Percentiles rank a stretch among this genome's conserved stretches.
Evolutionary conservation across 2,888 invertebrate genomes (phyloP).

Genomic region (Odontocolon sp.): DNA sequence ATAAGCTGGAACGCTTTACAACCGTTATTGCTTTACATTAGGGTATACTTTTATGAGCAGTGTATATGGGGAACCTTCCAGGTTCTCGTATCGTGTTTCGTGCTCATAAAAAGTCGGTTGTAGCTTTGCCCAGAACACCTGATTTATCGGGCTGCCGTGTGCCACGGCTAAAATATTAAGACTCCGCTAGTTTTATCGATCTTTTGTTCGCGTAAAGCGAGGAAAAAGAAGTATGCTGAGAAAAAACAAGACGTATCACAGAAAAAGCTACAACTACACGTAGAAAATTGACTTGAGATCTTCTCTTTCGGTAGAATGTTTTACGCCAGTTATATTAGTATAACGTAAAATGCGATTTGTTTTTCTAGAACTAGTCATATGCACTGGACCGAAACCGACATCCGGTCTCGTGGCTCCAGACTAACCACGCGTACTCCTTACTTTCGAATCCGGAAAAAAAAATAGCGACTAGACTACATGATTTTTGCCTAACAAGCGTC

Average conservation of each 20-base stretch:
- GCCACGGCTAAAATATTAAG: constrained; percentile 43
- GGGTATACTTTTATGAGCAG: constrained; percentile 1
- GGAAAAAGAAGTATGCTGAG: constrained; percentile 11
- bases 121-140: constrained; percentile 25
- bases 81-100: constrained; percentile 6
- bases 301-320: too few relatives aligned
- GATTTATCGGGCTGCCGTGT: constrained; percentile 39
- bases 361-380: constrained; percentile 33
- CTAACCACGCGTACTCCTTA: neutral
- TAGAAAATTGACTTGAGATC: too few relatives aligned
- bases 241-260: constrained; percentile 20
- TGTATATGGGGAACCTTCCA: neutral
- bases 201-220: constrained; percentile 12
- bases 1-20: neutral
- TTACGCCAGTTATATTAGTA: neutral
- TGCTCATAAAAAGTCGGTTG: constrained; percentile 27
- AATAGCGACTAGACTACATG: neutral
- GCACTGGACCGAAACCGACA: too few relatives aligned
- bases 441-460: neutral
- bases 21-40: constrained; percentile 7
- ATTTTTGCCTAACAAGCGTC: constrained; percentile 41
- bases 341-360: constrained; percentile 25
- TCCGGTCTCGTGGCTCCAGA: neutral
- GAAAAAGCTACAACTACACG: neutral
- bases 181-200: constrained; percentile 44